Evolutionary conservation across 2,888 invertebrate genomes (phyloP).

Genomic region (Eueremaeus valkanovi): DNA sequence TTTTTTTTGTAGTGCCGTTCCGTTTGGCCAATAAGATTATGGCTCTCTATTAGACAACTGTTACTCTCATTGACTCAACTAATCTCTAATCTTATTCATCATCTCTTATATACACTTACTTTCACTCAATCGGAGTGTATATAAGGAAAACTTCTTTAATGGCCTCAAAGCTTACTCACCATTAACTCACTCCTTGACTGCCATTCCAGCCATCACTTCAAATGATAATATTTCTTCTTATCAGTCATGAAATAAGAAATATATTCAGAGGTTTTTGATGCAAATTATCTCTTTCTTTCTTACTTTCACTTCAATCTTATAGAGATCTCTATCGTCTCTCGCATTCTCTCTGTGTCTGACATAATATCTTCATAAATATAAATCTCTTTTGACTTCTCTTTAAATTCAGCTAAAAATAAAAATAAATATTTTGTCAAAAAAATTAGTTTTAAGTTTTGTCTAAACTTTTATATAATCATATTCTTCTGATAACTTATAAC

Average conservation of each 20-base stretch:
- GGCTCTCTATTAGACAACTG: background rate
- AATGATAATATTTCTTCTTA: background rate
- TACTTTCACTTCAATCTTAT: no score
- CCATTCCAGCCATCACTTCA: background rate
- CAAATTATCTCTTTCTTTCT: background rate
- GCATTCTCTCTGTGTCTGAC: background rate
- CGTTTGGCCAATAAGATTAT: background rate
- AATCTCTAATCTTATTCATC: background rate
- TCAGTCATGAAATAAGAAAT: background rate
- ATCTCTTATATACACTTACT: background rate
- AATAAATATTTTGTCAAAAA: background rate
- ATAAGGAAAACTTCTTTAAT: background rate
- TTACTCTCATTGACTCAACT: background rate
- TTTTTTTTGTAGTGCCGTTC: background rate
- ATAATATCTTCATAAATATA: background rate
- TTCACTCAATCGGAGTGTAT: background rate
- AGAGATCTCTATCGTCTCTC: background rate
- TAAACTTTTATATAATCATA: no score
- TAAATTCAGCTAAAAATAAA: background rate
- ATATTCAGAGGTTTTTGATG: constrained; percentile 11
- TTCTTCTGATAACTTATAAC: no score
- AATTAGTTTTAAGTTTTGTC: no score
- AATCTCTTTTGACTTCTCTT: background rate
- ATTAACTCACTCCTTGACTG: background rate
- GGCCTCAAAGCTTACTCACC: background rate